These are phyloP conservation scores for Talpa occidentalis DNA, from an alignment of 2,113 vertebrate species.

Conservation along the genomic window DNA sequence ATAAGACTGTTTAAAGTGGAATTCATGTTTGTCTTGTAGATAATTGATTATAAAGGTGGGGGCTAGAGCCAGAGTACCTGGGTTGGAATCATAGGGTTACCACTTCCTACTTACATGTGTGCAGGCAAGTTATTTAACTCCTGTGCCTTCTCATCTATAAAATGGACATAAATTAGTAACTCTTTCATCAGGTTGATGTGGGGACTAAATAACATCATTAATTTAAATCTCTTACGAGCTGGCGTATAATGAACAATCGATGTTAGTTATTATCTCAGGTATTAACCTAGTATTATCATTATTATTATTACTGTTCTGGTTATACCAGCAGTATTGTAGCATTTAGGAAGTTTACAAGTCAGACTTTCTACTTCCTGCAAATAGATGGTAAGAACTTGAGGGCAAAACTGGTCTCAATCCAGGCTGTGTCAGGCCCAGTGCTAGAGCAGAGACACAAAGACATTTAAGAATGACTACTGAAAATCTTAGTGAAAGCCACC, in stretches of 20 bases:
- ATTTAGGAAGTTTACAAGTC: background rate
- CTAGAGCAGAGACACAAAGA: background rate
- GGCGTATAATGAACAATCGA: background rate
- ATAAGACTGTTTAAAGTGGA: background rate
- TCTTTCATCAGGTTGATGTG: conserved; percentile 11
- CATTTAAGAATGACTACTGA: background rate
- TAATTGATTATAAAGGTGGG: background rate
- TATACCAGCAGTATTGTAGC: background rate
- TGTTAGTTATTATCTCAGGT: background rate
- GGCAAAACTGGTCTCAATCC: background rate
- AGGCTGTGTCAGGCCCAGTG: background rate
- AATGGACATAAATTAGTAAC: background rate
- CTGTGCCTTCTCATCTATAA: background rate
- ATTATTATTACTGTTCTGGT: background rate
- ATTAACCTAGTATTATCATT: background rate
- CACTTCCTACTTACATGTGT: background rate
- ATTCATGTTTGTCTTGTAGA: background rate
- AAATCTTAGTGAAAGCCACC: background rate
- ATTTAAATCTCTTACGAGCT: background rate
- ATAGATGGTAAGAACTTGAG: background rate
- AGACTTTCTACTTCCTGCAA: background rate
- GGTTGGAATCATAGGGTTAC: background rate
- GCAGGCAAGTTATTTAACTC: background rate
- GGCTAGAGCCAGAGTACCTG: background rate
- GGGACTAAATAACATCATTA: conserved; percentile 21